Evolutionary conservation across 2,113 vertebrate species (phyloP).

Genomic region (Hyperoodon ampullatus): DNA sequence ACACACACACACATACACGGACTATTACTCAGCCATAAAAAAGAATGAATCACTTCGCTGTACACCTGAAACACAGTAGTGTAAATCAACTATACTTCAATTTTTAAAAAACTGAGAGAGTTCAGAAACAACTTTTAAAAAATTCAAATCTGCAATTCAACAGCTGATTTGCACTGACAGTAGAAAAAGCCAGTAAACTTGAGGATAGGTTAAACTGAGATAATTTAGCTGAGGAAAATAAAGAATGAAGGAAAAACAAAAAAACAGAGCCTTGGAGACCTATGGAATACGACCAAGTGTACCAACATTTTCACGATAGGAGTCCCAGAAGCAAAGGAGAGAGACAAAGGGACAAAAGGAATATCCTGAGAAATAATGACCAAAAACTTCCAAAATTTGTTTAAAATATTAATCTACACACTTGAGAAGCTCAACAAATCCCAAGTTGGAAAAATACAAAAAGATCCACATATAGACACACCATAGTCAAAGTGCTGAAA

Average conservation of each 20-base stretch:
- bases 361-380: background rate
- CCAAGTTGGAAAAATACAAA: slow-evolving; percentile 5
- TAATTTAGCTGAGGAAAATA: background rate
- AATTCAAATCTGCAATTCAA: background rate
- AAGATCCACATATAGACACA: background rate
- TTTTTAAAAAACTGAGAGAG: background rate
- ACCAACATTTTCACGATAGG: background rate
- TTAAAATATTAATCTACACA: background rate
- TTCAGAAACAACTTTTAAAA: background rate
- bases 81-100: background rate
- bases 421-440: background rate
- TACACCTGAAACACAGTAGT: background rate
- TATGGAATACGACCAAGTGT: background rate
- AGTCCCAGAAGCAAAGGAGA: background rate
- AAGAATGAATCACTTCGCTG: background rate
- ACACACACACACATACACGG: background rate
- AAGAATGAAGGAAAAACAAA: background rate
- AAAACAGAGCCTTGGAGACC: background rate
- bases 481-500: background rate
- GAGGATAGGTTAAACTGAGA: background rate
- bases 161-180: background rate
- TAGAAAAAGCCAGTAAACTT: background rate
- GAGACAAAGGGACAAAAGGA: background rate
- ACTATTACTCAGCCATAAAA: background rate
- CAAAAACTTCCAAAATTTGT: background rate